Conservation (phyloP, 2,888 invertebrate species). For the Drosophila seclusa region DNA sequence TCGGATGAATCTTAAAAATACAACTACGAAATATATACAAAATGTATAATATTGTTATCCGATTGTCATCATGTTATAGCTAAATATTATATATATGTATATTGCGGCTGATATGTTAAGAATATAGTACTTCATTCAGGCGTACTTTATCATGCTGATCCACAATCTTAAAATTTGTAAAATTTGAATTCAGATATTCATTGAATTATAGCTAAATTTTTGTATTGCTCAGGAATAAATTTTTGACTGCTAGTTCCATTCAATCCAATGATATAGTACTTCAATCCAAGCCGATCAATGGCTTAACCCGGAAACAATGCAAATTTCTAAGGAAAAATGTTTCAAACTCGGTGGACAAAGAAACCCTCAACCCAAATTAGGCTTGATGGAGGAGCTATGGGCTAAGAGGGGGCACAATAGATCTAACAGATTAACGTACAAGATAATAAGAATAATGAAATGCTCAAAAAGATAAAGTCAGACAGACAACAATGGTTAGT, state of each 20-base stretch:
- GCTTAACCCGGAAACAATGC: neutral
- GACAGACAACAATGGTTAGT: neutral
- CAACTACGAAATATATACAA: neutral
- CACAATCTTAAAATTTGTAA: neutral
- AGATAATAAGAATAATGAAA: neutral
- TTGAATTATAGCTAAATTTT: neutral
- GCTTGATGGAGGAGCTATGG: neutral
- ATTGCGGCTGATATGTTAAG: neutral
- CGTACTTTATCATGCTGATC: neutral
- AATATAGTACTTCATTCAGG: neutral
- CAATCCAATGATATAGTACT: neutral
- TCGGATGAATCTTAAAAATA: neutral
- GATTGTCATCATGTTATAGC: neutral
- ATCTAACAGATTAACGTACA: neutral
- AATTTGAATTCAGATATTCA: neutral
- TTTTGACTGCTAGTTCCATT: neutral
- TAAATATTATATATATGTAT: neutral
- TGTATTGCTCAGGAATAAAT: too few species aligned
- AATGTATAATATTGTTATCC: fast-evolving
- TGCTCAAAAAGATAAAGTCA: neutral
- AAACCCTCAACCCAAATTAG: too few species aligned
- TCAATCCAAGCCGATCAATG: neutral
- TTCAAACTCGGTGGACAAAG: too few species aligned
- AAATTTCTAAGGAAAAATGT: neutral
- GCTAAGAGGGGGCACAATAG: neutral